A percentile compares a stretch with the other conserved stretches of the same genome.
These are phyloP conservation scores for Bombus waltoni DNA, from an alignment of 1,140 invertebrate genomes.

Conservation along the genomic window DNA sequence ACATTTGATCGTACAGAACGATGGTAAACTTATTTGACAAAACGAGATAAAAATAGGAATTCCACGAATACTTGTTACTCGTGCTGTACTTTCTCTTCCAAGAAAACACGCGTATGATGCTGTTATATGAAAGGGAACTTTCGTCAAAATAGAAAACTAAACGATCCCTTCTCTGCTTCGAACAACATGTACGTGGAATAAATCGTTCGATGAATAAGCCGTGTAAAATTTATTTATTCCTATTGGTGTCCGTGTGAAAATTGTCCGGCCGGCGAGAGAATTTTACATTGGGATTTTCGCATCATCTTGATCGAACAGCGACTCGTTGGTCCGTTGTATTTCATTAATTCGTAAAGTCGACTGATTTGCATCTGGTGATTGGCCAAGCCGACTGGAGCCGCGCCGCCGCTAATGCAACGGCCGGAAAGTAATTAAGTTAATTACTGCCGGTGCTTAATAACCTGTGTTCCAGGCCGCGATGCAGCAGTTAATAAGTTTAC, in stretches of 20 bases:
- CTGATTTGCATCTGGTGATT: constrained; percentile 29
- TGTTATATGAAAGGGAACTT: background rate
- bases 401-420: constrained; percentile 41
- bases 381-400: background rate
- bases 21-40: background rate
- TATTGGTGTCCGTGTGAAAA: background rate
- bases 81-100: background rate
- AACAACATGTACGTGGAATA: background rate
- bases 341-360: constrained; percentile 32
- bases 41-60: background rate
- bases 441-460: constrained; percentile 58
- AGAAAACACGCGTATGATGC: background rate
- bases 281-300: background rate
- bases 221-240: background rate
- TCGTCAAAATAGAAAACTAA: background rate
- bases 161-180: background rate
- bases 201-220: background rate
- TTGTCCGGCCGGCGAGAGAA: background rate
- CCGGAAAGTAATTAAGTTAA: constrained; percentile 67
- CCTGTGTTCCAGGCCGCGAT: constrained; percentile 26
- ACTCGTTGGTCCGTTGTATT: background rate
- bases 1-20: background rate
- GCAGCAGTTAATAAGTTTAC: constrained; percentile 55
- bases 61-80: background rate
- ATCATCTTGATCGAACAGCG: background rate